Base-by-base conservation (phyloP, 37 sponge, comb jelly and placozoan genomes). In the Aphrocallistes beatrix region DNA sequence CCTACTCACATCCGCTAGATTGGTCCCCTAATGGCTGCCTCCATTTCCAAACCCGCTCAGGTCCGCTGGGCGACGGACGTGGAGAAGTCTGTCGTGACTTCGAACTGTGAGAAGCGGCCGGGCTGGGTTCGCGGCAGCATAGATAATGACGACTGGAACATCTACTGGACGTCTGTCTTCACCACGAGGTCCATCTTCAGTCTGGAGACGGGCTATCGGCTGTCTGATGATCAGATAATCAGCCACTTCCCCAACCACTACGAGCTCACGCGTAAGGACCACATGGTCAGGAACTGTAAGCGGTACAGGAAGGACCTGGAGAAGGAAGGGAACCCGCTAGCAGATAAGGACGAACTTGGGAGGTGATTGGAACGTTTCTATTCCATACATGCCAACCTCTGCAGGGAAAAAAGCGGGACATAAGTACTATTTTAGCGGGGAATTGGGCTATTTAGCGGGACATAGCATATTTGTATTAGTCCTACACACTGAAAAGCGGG, bases 181-280 rank as follows among this genome's bases (percentile, higher is more conserved):
- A 91, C 94, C 32, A 88, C 88, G 19, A 87, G 95, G 37, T 86
- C 90, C 0, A 89, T 98, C 34, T 98, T 98, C 88, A 88, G 88
- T 88, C 84, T 90, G n/a, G 99, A 98, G 38, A 92, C 86, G 51
- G 95, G 95, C 39, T 88, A 88, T 40, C 60, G 99, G 39, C 89
- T 97, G 19, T 75, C 90, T 82, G 98, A 97, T 82, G 93, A 97
- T 47, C 98, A 97, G 81, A 89, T 98, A 0, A 87, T 98, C 21
- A 91, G 92, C 49, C 99, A 98, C 49, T 98, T 94, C 40, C 99
- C 99, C 28, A 98, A 90, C 37, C 95, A 94, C 38, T 98, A 93
- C 88, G 95, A 94, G 85, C 90, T 98, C 49, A 98, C 99, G 17
- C 82, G 95, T 39, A 97, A 97, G 88, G 98, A 97, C 50, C 89